Conservation (phyloP, 2,113 vertebrate genomes). For the Ictalurus furcatus region DNA sequence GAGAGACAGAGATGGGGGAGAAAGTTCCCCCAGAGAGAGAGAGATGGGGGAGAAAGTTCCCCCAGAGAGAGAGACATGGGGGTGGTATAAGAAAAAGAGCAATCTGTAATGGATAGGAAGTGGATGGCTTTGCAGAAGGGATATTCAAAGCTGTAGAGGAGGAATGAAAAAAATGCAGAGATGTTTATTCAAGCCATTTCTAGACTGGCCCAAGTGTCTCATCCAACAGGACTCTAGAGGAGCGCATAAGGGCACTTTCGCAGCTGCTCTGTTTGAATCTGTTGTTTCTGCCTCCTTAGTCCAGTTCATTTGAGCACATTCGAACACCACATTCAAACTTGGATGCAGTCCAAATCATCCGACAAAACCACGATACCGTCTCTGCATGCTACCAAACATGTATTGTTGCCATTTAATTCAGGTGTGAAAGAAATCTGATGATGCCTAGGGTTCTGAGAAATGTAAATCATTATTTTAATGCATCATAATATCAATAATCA, state of each 20-base stretch:
- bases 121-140: neutral
- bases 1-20: neutral
- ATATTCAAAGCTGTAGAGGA: neutral
- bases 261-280: neutral
- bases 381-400: neutral
- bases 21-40: neutral
- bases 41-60: neutral
- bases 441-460: neutral
- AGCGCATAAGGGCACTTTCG: neutral
- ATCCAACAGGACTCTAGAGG: neutral
- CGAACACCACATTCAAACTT: neutral
- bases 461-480: neutral
- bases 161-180: slow-evolving; percentile 35
- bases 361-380: neutral
- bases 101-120: neutral
- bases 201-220: neutral
- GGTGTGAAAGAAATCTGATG: neutral
- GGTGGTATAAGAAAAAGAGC: slow-evolving; percentile 1
- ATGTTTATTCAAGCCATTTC: slow-evolving; percentile 24
- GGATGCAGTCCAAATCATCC: neutral
- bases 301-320: neutral
- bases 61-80: neutral
- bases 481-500: too few species aligned
- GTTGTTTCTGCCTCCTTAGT: neutral
- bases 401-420: neutral